Evolutionary conservation across 2,888 invertebrate genomes (phyloP), one percentile per base, ranked within the genome.

Genomic region (Aleiodes testaceus): DNA sequence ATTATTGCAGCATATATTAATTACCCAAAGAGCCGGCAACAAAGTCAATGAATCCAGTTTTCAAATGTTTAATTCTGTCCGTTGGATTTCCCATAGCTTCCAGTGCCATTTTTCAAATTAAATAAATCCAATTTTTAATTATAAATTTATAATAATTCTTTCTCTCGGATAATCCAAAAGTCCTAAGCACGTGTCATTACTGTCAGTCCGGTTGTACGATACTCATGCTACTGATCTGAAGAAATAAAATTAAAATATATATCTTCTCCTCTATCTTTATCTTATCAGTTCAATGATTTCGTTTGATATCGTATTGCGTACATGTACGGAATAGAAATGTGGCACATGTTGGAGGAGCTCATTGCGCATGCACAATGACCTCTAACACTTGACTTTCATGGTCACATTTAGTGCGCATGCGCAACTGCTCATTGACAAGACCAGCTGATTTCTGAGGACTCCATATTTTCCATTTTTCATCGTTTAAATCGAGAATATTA

Each of bases 21-120:
- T 89, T 89, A 95, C 95, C 95, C 76, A 95, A 85, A 52, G 95
- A 95, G 76, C 96, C 96, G 74, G 94, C 94, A 16, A 91, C 89
- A 80, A 96, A 94, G 87, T 96, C 95, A 81, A 96, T 94, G 12
- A 92, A 76, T 42, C 94, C 93, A 89, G 90, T 91, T 87, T 91
- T 93, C 50, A 92, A 76, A 72, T 77, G 82, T 44, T 78, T 82
- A 72, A 87, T 84, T 47, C 68, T 69, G 12, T 72, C 49, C 61
- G 68, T 75, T 72, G 77, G 68, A 53, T 47, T 70, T 70, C 77
- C 77, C 26, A 70, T 55, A 49, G 55, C 44, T 63, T 79, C 79
- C 63, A 77, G 63, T 45, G 79, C 71, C 81, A 84, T 85, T 74
- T 36, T 59, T 36, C 3, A 64, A 63, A 44, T 11, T n/a, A 16